Conservation (phyloP, 2,888 invertebrate species). For the Ophion costatus region DNA sequence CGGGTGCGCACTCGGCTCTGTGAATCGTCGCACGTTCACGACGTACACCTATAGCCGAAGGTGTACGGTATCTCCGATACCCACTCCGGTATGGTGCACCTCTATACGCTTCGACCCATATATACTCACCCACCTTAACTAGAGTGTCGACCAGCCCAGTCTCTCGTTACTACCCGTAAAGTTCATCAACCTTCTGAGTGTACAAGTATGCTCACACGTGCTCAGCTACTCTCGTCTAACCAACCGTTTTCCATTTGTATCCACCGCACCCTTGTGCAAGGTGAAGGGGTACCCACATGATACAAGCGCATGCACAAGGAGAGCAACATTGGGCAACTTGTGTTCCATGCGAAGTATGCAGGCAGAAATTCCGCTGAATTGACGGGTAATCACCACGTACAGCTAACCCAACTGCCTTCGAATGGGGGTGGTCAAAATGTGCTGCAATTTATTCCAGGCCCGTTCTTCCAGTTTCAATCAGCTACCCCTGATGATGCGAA, state of each 20-base stretch:
- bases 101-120: slow-evolving; percentile 37
- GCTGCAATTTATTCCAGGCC: background rate
- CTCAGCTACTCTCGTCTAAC: slow-evolving; percentile 16
- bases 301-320: background rate
- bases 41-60: slow-evolving; percentile 17
- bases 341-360: background rate
- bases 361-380: background rate
- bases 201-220: slow-evolving; percentile 48
- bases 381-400: background rate
- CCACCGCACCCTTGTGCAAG: background rate
- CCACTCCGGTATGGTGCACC: slow-evolving; percentile 39
- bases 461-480: background rate
- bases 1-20: slow-evolving; percentile 24
- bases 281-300: background rate
- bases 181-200: slow-evolving; percentile 43
- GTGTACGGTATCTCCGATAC: slow-evolving; percentile 28
- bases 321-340: slow-evolving; percentile 2
- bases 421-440: background rate
- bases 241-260: slow-evolving; percentile 9
- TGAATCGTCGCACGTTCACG: slow-evolving; percentile 47
- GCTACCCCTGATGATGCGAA: too few relatives aligned
- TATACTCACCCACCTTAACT: slow-evolving; percentile 32
- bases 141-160: slow-evolving; percentile 54
- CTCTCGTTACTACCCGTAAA: slow-evolving; percentile 69
- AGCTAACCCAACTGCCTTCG: background rate